These are phyloP conservation scores for Chromis chromis DNA, from an alignment of 2,797 vertebrate genomes.

Conservation along the genomic window DNA sequence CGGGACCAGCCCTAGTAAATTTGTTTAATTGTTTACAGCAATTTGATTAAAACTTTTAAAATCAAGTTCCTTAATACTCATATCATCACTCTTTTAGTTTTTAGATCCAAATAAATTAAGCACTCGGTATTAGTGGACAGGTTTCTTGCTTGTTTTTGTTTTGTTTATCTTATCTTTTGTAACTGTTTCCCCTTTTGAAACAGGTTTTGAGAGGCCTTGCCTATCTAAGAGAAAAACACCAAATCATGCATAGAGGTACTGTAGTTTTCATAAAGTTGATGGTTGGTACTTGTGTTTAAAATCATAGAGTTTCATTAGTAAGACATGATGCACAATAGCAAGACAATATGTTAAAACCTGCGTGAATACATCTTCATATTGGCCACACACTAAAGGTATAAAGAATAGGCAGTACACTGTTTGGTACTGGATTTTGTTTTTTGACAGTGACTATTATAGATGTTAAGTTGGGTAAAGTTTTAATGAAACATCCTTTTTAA, in stretches of 20 bases:
- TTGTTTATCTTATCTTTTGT: not conserved
- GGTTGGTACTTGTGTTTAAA: not conserved
- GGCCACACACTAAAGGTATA: not conserved
- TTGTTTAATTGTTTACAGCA: not conserved
- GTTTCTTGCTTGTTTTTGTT: conserved; percentile 22
- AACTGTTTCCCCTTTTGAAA: not conserved
- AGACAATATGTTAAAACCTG: not conserved
- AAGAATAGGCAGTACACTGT: not conserved
- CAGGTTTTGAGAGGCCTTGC: conserved; percentile 92
- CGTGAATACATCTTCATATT: not conserved
- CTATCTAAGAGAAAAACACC: conserved; percentile 93
- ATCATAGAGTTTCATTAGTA: not conserved
- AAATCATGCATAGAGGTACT: conserved; percentile 94
- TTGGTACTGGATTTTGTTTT: not conserved
- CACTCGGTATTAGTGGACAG: not conserved
- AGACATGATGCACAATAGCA: not conserved
- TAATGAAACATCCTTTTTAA: not conserved
- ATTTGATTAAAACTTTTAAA: not conserved
- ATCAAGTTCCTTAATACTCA: not conserved
- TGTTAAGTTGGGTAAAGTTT: not conserved
- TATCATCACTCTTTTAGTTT: conserved; percentile 9
- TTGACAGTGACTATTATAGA: not conserved
- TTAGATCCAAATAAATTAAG: not conserved
- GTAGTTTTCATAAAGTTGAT: not conserved
- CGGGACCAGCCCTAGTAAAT: too few species aligned